These are phyloP conservation scores for Rhinichthys klamathensis DNA, from an alignment of 2,113 vertebrate species.

Conservation along the genomic window DNA sequence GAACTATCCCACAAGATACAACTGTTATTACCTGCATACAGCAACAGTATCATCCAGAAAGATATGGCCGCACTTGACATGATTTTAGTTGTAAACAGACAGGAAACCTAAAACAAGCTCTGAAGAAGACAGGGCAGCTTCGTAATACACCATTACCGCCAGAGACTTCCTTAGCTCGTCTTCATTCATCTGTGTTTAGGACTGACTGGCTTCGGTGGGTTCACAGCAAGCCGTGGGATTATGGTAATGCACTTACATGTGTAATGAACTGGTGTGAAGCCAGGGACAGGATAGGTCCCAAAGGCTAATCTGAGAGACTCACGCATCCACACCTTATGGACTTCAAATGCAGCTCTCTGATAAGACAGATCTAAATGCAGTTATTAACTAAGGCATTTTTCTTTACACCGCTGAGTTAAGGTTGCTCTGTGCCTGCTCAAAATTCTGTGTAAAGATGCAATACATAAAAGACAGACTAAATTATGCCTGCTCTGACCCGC, in stretches of 20 bases:
- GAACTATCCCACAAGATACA: background rate
- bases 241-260: constrained; percentile 80
- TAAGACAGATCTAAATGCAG: constrained; percentile 44
- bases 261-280: constrained; percentile 62
- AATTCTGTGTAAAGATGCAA: too few species aligned
- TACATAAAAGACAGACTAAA: too few species aligned
- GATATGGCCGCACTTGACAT: constrained; percentile 64
- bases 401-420: too few species aligned
- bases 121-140: constrained; percentile 19
- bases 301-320: constrained; percentile 61
- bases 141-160: constrained; percentile 57
- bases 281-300: constrained; percentile 53
- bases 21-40: constrained; percentile 72
- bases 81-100: constrained; percentile 36
- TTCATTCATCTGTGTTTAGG: constrained; percentile 48
- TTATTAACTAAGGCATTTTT: background rate
- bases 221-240: constrained; percentile 76
- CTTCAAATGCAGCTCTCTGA: constrained; percentile 64
- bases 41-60: constrained; percentile 66
- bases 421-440: too few species aligned
- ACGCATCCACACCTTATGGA: constrained; percentile 45
- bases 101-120: constrained; percentile 15
- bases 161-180: constrained; percentile 47
- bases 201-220: constrained; percentile 59
- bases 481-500: too few species aligned